Evolutionary conservation across 2,113 vertebrate species (phyloP).

Genomic region (Toxostoma redivivum): DNA sequence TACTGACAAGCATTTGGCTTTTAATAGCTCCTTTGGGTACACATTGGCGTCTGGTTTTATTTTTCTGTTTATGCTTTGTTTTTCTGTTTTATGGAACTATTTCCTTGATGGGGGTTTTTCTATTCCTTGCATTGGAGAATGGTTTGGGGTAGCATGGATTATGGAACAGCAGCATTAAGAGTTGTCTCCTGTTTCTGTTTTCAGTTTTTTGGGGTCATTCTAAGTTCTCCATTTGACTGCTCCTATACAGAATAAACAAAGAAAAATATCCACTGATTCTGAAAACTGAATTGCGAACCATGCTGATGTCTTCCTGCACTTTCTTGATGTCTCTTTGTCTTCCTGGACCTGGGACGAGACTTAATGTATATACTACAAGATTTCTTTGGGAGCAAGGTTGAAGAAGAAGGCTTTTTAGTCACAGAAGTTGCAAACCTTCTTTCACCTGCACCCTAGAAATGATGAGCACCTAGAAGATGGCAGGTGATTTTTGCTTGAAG

Average conservation of each 20-base stretch:
- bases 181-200: background rate
- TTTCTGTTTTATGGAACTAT: slow-evolving; percentile 29
- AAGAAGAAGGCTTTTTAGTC: background rate
- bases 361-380: background rate
- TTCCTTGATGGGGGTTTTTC: slow-evolving; percentile 12
- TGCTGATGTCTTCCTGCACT: background rate
- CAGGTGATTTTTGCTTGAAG: background rate
- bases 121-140: background rate
- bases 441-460: background rate
- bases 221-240: background rate
- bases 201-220: background rate
- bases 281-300: background rate
- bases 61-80: slow-evolving; percentile 51
- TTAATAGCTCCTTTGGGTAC: slow-evolving; percentile 47
- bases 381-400: background rate
- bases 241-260: background rate
- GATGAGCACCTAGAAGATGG: background rate
- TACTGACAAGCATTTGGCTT: slow-evolving; percentile 46
- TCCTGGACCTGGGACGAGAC: background rate
- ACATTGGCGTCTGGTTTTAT: background rate
- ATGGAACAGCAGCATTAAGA: background rate
- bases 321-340: background rate
- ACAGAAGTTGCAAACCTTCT: background rate
- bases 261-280: background rate
- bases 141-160: background rate